phyloP scores from a whole-genome alignment of 1,140 invertebrate genomes.

The Hyles euphorbiae region DNA sequence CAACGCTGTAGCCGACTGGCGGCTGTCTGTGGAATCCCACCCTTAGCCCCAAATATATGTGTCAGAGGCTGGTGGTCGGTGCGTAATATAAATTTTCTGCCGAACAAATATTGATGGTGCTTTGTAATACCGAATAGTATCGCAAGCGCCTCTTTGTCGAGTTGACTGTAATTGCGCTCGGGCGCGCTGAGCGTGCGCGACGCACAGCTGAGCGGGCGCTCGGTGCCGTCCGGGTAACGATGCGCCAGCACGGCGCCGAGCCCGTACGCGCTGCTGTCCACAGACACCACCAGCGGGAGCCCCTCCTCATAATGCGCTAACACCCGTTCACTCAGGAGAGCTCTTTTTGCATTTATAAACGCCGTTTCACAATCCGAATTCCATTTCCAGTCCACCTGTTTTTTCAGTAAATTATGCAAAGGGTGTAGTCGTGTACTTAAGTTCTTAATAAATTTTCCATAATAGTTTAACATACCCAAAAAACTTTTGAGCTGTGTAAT shows the following conservation, averaged over 20 bases:
- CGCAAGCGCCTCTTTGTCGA: slow-evolving; percentile 75
- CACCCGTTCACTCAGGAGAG: slow-evolving; percentile 14
- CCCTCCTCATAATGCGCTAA: slow-evolving; percentile 54
- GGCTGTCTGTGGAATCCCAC: no score
- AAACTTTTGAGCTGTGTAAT: slow-evolving; percentile 32
- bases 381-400: slow-evolving; percentile 26
- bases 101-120: slow-evolving; percentile 75
- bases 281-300: slow-evolving; percentile 52
- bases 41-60: no score
- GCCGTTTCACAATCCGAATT: slow-evolving; percentile 12
- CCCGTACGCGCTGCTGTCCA: slow-evolving; percentile 75
- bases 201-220: slow-evolving; percentile 59
- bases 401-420: slow-evolving; percentile 28
- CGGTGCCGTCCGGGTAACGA: slow-evolving; percentile 36
- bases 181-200: slow-evolving; percentile 63
- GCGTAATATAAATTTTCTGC: no score
- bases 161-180: slow-evolving; percentile 72
- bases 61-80: no score
- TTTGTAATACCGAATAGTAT: slow-evolving; percentile 69
- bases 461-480: slow-evolving; percentile 38
- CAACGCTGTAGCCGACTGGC: slow-evolving; percentile 28
- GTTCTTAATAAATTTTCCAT: slow-evolving; percentile 32
- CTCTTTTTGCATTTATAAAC: slow-evolving; percentile 16
- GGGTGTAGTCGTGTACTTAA: slow-evolving; percentile 29
- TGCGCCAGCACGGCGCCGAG: slow-evolving; percentile 72